Percentiles rank a stretch among this genome's conserved stretches.
phyloP scores from a whole-genome alignment of 2,797 vertebrate genomes.

The Sylvilagus floridanus region DNA sequence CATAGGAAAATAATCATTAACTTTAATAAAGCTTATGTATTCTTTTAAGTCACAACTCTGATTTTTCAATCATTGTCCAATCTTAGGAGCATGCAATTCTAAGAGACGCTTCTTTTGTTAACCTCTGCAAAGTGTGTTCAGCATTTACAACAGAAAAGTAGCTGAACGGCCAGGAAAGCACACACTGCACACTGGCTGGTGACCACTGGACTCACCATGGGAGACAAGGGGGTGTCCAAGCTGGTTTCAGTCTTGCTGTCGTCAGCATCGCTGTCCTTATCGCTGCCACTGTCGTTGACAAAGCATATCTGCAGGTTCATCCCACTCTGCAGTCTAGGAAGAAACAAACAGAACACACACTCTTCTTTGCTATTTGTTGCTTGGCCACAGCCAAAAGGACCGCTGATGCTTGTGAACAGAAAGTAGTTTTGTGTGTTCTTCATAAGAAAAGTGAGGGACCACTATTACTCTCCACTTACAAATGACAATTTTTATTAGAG shows the following conservation, averaged over 20 bases:
- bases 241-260: conserved; percentile 99
- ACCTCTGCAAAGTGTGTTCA: neutral
- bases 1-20: neutral
- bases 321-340: conserved; percentile 95
- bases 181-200: accelerated
- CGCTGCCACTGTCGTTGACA: conserved; percentile 98
- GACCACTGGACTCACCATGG: conserved; percentile 91
- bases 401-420: neutral
- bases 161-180: neutral
- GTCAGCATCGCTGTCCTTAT: conserved; percentile 98
- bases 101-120: neutral
- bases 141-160: neutral
- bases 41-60: neutral
- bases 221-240: conserved; percentile 96
- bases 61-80: neutral
- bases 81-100: neutral
- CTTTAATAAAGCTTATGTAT: neutral
- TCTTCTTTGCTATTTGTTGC: neutral
- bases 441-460: neutral
- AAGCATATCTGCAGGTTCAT: conserved; percentile 99
- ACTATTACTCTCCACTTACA: neutral
- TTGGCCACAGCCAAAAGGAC: accelerated
- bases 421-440: neutral
- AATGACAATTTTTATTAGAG: neutral
- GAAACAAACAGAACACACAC: neutral